These are phyloP conservation scores for Poeciliopsis presidionis DNA, from an alignment of 2,797 vertebrate genomes.

Conservation along the genomic window DNA sequence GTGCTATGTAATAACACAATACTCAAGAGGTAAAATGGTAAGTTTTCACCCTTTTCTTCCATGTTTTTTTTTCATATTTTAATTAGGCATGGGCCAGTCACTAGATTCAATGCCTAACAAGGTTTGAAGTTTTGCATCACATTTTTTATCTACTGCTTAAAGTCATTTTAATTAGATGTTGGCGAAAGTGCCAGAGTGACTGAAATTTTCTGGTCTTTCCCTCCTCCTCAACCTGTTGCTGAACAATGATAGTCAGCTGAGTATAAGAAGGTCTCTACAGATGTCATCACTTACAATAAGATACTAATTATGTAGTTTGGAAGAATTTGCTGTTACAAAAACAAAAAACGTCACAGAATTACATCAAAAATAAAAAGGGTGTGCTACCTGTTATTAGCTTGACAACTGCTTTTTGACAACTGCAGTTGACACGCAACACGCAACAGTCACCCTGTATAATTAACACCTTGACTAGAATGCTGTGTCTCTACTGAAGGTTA, in stretches of 20 bases:
- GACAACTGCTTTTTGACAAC: neutral
- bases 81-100: neutral
- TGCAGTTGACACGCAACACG: neutral
- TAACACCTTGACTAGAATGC: neutral
- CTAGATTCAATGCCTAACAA: neutral
- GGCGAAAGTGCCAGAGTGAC: neutral
- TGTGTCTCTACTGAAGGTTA: neutral
- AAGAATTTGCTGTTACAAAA: constrained; percentile 1
- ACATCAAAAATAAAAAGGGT: neutral
- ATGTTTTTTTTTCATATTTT: neutral
- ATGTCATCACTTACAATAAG: neutral
- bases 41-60: constrained; percentile 14
- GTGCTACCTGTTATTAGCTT: neutral
- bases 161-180: neutral
- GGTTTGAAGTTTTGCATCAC: neutral
- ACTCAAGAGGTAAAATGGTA: constrained; percentile 24
- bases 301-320: neutral
- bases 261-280: neutral
- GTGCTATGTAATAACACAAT: constrained; percentile 45
- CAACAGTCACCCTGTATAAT: neutral
- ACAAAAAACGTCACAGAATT: neutral
- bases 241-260: neutral
- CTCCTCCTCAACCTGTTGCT: neutral
- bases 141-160: neutral
- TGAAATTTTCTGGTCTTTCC: neutral